Conservation (phyloP, 2,888 invertebrate species). For the Cephus rjabovi region DNA sequence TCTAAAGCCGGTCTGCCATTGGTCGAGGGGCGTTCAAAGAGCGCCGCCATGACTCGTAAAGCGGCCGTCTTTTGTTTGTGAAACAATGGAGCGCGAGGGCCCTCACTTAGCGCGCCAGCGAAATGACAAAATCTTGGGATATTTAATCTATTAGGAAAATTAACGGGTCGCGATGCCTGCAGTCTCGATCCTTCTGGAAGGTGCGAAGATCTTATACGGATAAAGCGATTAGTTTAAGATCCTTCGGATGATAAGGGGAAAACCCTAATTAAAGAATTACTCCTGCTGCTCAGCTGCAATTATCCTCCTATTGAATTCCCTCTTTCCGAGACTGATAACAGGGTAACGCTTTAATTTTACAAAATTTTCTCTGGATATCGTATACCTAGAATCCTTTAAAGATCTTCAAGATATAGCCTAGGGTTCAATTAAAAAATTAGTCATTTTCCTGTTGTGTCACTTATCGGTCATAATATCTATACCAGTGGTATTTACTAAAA, state of each 20-base stretch:
- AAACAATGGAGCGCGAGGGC: conserved; percentile 59
- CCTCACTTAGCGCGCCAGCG: conserved; percentile 60
- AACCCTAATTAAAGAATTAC: conserved; percentile 22
- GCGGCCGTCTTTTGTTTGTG: conserved; percentile 64
- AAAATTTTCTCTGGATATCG: not conserved
- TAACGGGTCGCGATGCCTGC: conserved; percentile 42
- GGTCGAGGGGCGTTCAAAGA: conserved; percentile 64
- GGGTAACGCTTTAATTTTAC: not conserved
- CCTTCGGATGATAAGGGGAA: conserved; percentile 9
- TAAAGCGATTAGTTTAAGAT: conserved; percentile 11
- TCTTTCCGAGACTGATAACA: not conserved
- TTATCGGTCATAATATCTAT: not conserved
- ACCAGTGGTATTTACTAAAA: not conserved
- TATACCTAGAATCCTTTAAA: not conserved
- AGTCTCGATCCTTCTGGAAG: conserved; percentile 25
- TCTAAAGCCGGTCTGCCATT: conserved; percentile 57
- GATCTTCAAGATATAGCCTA: not conserved
- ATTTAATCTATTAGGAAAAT: conserved; percentile 64
- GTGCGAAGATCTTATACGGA: conserved; percentile 27
- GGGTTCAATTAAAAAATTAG: not conserved
- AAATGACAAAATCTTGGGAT: conserved; percentile 54
- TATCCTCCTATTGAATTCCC: not conserved
- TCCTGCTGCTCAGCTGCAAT: not conserved
- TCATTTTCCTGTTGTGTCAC: not conserved
- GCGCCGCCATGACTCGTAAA: conserved; percentile 65